A percentile compares a stretch with the other conserved stretches of the same genome.
phyloP scores from a whole-genome alignment of 2,113 vertebrate genomes.

The Egretta garzetta region DNA sequence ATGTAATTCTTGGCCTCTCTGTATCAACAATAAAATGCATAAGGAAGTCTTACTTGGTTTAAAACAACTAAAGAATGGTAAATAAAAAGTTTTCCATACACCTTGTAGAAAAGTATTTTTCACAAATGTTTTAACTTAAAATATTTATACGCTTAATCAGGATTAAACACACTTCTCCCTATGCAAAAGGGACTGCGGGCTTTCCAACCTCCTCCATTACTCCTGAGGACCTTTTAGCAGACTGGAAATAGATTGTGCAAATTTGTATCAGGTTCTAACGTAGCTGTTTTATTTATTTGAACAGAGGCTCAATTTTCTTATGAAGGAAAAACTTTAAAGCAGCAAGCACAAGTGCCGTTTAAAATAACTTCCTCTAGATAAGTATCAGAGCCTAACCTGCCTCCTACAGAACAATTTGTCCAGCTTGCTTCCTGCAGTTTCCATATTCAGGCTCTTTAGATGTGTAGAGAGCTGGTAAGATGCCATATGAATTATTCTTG shows the following conservation, averaged over 20 bases:
- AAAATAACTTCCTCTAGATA: constrained; percentile 48
- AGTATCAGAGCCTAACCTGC: not conserved
- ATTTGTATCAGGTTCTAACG: constrained; percentile 14
- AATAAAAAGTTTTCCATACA: not conserved
- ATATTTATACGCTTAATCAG: not conserved
- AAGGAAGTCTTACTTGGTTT: not conserved
- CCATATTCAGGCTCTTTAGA: not conserved
- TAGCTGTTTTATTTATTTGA: constrained; percentile 44
- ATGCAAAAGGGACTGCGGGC: not conserved
- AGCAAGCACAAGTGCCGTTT: not conserved
- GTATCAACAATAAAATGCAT: constrained; percentile 35
- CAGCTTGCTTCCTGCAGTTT: not conserved
- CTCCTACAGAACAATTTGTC: not conserved
- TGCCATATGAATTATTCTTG: not conserved
- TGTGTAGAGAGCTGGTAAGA: not conserved
- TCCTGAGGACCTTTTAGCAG: not conserved
- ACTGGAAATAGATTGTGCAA: not conserved
- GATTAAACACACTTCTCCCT: not conserved
- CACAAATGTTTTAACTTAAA: not conserved
- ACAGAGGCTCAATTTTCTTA: constrained; percentile 22
- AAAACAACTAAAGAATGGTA: not conserved
- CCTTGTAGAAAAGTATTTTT: not conserved
- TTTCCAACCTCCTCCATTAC: not conserved
- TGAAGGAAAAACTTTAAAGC: constrained; percentile 32
- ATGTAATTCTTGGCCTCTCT: constrained; percentile 97